phyloP scores from a whole-genome alignment of 1,140 invertebrate genomes.

The Hylaeus volcanicus region DNA sequence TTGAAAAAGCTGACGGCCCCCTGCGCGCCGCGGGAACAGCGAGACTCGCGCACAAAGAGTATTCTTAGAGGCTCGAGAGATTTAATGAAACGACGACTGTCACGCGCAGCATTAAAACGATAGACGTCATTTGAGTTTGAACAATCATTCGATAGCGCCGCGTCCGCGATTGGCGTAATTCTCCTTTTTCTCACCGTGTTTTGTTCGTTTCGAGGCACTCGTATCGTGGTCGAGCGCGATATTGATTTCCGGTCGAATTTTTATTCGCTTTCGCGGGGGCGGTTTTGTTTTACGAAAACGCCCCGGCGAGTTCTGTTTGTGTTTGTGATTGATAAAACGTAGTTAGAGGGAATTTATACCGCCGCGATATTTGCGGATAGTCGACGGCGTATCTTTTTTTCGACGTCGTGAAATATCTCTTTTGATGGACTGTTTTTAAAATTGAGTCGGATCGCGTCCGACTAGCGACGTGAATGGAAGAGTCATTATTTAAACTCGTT shows the following conservation, averaged over 20 bases:
- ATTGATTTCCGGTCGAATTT: conserved; percentile 45
- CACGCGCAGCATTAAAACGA: neutral
- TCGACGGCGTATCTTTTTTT: neutral
- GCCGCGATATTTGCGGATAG: neutral
- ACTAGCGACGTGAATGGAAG: neutral
- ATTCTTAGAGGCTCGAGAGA: neutral
- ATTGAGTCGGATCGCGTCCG: neutral
- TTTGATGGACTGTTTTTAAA: too few species aligned
- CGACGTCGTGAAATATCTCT: neutral
- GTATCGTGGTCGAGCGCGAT: conserved; percentile 21
- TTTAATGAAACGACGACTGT: conserved; percentile 9
- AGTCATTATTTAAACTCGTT: too few species aligned
- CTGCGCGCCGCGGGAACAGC: too few species aligned
- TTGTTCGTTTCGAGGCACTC: conserved; percentile 19
- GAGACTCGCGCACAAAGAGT: neutral
- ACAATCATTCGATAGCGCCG: neutral
- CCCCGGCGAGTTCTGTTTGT: conserved; percentile 17
- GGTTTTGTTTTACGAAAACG: conserved; percentile 11
- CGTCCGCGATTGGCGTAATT: neutral
- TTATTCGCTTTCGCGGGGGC: conserved; percentile 30
- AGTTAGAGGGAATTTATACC: conserved; percentile 20
- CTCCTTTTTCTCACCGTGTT: neutral
- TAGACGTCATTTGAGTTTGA: conserved; percentile 6
- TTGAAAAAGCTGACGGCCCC: conserved; percentile 11
- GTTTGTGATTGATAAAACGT: conserved; percentile 25